These are phyloP conservation scores for Sebastes reedi DNA, from an alignment of 2,797 vertebrate genomes.

Conservation along the genomic window DNA sequence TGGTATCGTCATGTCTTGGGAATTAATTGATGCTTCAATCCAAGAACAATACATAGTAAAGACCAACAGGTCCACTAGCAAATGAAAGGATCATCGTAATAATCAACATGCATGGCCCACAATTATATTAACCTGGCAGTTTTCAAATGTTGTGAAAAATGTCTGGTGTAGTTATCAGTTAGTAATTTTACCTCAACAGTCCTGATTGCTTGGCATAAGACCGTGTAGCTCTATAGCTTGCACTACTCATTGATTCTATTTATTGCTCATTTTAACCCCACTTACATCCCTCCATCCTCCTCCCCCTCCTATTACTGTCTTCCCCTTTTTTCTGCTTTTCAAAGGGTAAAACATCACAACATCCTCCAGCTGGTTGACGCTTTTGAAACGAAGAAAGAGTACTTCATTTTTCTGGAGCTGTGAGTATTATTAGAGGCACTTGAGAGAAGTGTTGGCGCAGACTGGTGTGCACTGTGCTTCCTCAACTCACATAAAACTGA, in stretches of 20 bases:
- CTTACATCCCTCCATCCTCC: background rate
- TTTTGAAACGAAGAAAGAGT: slow-evolving; percentile 97
- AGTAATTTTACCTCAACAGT: background rate
- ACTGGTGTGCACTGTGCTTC: background rate
- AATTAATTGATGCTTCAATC: background rate
- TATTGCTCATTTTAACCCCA: slow-evolving; percentile 12
- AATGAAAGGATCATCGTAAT: no score
- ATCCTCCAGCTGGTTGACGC: slow-evolving; percentile 96
- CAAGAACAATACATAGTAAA: background rate
- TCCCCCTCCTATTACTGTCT: background rate
- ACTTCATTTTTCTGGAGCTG: slow-evolving; percentile 98
- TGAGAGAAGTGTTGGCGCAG: slow-evolving; percentile 4
- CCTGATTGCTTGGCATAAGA: background rate
- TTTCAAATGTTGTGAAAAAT: background rate
- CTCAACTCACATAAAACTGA: background rate
- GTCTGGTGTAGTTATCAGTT: background rate
- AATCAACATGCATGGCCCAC: background rate
- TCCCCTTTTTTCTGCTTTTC: slow-evolving; percentile 30
- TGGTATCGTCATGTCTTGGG: background rate
- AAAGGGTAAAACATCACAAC: slow-evolving; percentile 97
- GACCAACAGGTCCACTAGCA: no score
- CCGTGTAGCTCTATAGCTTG: background rate
- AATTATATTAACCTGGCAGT: background rate
- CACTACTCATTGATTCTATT: background rate
- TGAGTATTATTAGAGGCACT: slow-evolving; percentile 80